A percentile compares a stretch with the other conserved stretches of the same genome.
phyloP scores from a whole-genome alignment of 2,888 invertebrate species.

The Psylliodes chrysocephalus region DNA sequence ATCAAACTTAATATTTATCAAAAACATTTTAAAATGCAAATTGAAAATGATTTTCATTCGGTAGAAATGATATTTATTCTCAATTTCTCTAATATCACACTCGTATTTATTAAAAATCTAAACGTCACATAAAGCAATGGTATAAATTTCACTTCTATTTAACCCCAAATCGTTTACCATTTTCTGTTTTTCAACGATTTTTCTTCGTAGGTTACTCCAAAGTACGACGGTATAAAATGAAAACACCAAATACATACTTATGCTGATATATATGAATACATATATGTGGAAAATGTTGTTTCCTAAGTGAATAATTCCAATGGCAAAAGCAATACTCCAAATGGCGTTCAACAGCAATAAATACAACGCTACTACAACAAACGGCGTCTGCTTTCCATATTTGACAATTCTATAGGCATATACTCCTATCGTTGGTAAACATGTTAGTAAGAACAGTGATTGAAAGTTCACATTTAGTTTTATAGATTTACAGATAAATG shows the following conservation, averaged over 20 bases:
- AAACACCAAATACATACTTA: background rate
- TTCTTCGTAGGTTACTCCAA: background rate
- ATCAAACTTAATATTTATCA: too few species aligned
- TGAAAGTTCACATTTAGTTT: conserved; percentile 28
- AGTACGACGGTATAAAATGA: background rate
- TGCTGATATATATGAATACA: background rate
- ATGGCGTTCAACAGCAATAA: background rate
- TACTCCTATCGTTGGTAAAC: conserved; percentile 18
- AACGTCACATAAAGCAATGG: too few species aligned
- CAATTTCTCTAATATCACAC: too few species aligned
- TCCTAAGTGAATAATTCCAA: background rate
- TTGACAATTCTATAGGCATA: too few species aligned
- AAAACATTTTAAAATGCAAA: too few species aligned
- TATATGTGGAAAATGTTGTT: background rate
- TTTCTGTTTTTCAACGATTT: background rate
- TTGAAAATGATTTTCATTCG: too few species aligned
- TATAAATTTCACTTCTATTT: too few species aligned
- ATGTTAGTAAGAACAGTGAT: conserved; percentile 28
- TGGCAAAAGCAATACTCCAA: background rate
- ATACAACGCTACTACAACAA: conserved; percentile 16
- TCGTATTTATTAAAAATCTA: too few species aligned
- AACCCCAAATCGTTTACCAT: too few species aligned
- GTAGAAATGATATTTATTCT: too few species aligned
- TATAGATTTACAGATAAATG: conserved; percentile 1
- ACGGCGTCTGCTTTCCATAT: conserved; percentile 13